Evolutionary conservation across 2,797 vertebrate genomes (phyloP), one percentile per base, ranked within the genome.

Genomic region (Micrastur ruficollis): DNA sequence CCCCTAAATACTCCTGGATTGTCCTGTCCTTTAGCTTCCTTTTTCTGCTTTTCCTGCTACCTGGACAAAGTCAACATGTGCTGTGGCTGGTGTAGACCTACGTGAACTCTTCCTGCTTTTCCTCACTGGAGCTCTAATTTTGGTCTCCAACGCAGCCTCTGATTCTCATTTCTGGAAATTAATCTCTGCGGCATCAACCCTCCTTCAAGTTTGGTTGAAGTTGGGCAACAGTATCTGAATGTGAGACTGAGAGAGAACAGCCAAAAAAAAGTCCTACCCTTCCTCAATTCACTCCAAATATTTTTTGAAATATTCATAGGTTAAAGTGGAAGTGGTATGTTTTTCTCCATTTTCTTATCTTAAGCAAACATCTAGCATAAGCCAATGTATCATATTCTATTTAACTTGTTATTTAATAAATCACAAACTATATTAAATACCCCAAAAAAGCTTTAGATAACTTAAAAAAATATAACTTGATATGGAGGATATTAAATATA

Each of bases 261-360:
- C 59, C 82, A 8, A 32, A 79, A 91, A 91, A 36, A 58, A 40
- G 11, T 66, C 42, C 52, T 59, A 2, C 9, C 74, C 21, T 66
- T 94, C 17, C 50, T 87, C 52, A 40, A 0, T 82, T 91, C 36
- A 26, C 25, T 72, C 32, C 6, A 13, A 11, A 20, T 72, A 42
- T 44, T 61, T 81, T 81, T 76, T 26, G 3, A 61, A 62, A 22
- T 88, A 29, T 78, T 65, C 21, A 26, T 73, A 73, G 86, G 32
- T 83, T 93, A 29, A 82, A 85, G 72, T 86, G 32, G 72, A 91
- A 87, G 34, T 89, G 67, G 59, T 73, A 21, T 68, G 23, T 59
- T 93, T 95, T 85, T 80, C 81, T 85, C 63, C 4, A 5, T 89
- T 91, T 92, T 89, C 38, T 91, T 93, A 72, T 70, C 56, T 82